Base-by-base conservation (phyloP, 2,888 invertebrate species). In the Hypercompe scribonia region DNA sequence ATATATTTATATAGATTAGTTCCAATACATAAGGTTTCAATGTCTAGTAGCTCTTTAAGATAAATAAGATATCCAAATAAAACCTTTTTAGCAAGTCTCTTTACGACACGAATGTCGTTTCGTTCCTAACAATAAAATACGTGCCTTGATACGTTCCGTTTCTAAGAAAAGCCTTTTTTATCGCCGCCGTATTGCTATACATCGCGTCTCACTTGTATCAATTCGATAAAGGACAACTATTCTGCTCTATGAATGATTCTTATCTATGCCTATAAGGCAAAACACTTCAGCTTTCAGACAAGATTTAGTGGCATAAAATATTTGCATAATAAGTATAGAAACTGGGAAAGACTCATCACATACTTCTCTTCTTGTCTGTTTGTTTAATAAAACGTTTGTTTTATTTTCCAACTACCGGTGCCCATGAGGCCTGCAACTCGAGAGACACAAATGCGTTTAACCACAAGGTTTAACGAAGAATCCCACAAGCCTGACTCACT, bases 161-260 rank as follows among this genome's bases (percentile, higher is more conserved):
- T 74, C 77, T 75, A 34, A 76, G 65, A 72, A 67, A 74, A 70
- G 50, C 73, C 72, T 78, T 78, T 74, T 81, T 77, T 71, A 74
- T 76, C 70, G 50, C 28, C 67, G 70, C 39, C 74, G 74, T 73
- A 77, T 75, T 72, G 69, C 63, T 84, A 76, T 78, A 75, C 81
- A 82, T 73, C 78, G 54, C 73, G 65, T 73, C 64, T 69, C 66
- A 67, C 67, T 73, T 68, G 74, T 75, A 72, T 31, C 7, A 61
- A 63, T 74, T 76, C 74, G 71, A 65, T 67, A 72, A 73, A 74
- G 77, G 78, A 79, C 70, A 81, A 81, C 71, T 72, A 71, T 67
- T 71, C 67, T 58, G 79, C 64, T 54, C 70, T 75, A 66, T 67
- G 64, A 71, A 66, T 73, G 73, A 76, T 69, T 58, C 31, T 79